phyloP scores from a whole-genome alignment of 2,888 invertebrate species.

The Megaustenia siamemsis region DNA sequence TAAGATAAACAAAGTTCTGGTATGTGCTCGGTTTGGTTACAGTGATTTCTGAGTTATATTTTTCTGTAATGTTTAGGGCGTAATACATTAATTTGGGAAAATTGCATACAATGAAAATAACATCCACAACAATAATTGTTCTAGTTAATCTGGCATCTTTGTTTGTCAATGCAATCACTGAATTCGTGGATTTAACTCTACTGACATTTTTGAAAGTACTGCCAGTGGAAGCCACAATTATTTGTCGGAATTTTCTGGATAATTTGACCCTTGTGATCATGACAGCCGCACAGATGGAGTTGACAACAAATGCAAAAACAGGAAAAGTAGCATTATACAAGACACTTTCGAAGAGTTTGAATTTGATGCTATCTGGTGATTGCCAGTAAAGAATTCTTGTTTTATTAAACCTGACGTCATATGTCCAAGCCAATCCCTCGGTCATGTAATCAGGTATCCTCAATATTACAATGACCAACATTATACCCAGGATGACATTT shows the following conservation, averaged over 20 bases:
- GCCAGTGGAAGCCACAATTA: background rate
- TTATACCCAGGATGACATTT: background rate
- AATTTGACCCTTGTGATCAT: background rate
- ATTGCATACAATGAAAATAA: constrained; percentile 5
- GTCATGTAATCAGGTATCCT: constrained; percentile 12
- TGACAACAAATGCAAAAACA: background rate
- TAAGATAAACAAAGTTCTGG: background rate
- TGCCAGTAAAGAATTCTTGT: background rate
- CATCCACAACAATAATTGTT: background rate
- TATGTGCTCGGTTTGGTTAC: background rate
- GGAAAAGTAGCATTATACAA: background rate
- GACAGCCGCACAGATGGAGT: background rate
- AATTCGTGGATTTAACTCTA: background rate
- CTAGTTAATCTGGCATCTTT: background rate
- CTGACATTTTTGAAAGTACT: background rate
- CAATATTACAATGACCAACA: background rate
- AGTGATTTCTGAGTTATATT: background rate
- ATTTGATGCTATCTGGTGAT: background rate
- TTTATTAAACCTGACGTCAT: background rate
- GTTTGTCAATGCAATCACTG: background rate
- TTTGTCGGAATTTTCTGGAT: background rate
- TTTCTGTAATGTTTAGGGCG: background rate
- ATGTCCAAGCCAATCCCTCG: background rate
- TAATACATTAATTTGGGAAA: background rate
- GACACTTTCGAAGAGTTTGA: background rate